Base-by-base conservation (phyloP, 2,797 vertebrate species). In the Ibycter americanus region DNA sequence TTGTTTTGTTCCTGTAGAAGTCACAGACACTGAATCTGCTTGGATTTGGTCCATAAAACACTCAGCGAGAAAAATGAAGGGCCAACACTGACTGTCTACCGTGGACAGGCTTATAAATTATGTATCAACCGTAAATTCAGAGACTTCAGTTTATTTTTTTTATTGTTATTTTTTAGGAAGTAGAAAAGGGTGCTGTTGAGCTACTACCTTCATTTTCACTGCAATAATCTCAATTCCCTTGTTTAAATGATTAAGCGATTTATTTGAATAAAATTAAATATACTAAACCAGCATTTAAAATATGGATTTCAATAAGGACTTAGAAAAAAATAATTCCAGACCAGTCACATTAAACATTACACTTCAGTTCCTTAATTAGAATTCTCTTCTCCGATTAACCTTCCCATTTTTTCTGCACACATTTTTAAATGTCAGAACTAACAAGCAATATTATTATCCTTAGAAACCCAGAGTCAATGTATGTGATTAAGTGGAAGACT, bases 351-450 rank as follows among this genome's bases (percentile, higher is more conserved):
- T 83, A 92, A 89, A 80, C 29, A 52, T 67, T 59, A 47, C 8
- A 68, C 82, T 92, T 96, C 42, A 81, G 65, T 93, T 96, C 84
- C 89, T 92, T 90, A 93, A 96, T 89, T 88, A 92, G 62, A 94
- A 94, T 84, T 66, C 46, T 90, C 25, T 85, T 63, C 59, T 59
- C 67, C 51, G 72, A 80, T 83, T 89, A 95, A 93, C n/a, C 82
- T 95, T 96, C 89, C 87, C 90, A 74, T 93, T 96, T 92, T 86
- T 82, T 83, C 79, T 59, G n/a, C n/a, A 49, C 21, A 67, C 8
- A 59, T 79, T 94, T 87, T 81, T 49, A 94, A 96, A 94, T 83
- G 89, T 83, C 95, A 92, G 68, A 83, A 83, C 46, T 89, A 93
- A 89, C 76, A 91, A 86, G 87, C 29, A 87, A 8, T 62, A 76